Conservation (phyloP, 1,140 invertebrate species). For the Drosophila pseudoobscura region DNA sequence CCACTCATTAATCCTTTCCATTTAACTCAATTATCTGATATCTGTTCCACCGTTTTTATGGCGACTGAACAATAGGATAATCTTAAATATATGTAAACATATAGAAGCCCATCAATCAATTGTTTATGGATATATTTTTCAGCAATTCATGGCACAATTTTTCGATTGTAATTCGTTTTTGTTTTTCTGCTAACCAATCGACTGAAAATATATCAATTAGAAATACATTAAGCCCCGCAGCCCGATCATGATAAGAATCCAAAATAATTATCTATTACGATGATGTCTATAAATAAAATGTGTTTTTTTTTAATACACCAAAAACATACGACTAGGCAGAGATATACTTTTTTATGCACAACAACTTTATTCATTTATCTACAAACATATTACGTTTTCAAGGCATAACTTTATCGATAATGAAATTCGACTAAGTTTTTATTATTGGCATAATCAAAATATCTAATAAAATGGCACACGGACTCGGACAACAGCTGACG, state of each 20-base stretch:
- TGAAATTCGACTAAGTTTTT: conserved; percentile 69
- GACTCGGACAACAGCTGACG: conserved; percentile 57
- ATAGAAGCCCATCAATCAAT: conserved; percentile 50
- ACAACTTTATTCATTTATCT: conserved; percentile 26
- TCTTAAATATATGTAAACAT: conserved; percentile 17
- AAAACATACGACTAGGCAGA: background rate
- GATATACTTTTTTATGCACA: conserved; percentile 11
- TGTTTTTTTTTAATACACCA: too few species aligned
- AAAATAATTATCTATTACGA: conserved; percentile 22
- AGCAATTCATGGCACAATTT: conserved; percentile 40
- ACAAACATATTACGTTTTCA: conserved; percentile 10
- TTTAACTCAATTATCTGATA: conserved; percentile 52
- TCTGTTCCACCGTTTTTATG: conserved; percentile 32
- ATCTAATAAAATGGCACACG: conserved; percentile 62
- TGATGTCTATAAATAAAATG: background rate
- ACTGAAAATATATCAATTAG: conserved; percentile 61
- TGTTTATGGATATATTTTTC: conserved; percentile 31
- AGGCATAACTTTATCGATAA: conserved; percentile 70
- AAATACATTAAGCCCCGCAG: conserved; percentile 47
- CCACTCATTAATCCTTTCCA: conserved; percentile 62
- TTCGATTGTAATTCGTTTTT: conserved; percentile 5
- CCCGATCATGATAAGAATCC: conserved; percentile 38
- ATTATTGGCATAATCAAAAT: conserved; percentile 76
- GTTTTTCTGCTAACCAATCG: conserved; percentile 34
- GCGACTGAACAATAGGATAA: conserved; percentile 30